A percentile compares a stretch with the other conserved stretches of the same genome.
Evolutionary conservation across 2,113 vertebrate genomes (phyloP).

Genomic region (Scartelaos histophorus): DNA sequence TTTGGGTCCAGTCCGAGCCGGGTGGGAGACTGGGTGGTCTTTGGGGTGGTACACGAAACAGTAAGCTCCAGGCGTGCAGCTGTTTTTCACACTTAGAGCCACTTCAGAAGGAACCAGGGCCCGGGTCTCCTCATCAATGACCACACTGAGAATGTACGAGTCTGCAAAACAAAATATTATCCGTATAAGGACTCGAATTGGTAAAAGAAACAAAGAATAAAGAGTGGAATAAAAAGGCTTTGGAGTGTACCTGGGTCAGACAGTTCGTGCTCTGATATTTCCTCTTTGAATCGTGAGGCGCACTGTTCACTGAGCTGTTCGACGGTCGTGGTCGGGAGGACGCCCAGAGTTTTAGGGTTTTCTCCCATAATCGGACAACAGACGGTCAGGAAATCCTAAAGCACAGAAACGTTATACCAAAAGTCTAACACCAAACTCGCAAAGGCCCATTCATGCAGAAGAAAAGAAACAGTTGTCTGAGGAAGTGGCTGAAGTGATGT

Average conservation of each 20-base stretch:
- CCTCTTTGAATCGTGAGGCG: slow-evolving; percentile 84
- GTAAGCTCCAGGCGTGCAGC: slow-evolving; percentile 82
- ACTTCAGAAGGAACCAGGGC: slow-evolving; percentile 80
- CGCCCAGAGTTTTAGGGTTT: slow-evolving; percentile 86
- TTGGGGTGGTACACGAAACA: slow-evolving; percentile 87
- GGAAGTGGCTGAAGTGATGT: too few relatives aligned
- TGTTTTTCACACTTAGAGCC: slow-evolving; percentile 85
- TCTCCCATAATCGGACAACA: slow-evolving; percentile 82
- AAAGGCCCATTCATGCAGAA: too few relatives aligned
- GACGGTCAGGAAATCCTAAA: slow-evolving; percentile 91
- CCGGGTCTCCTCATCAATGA: slow-evolving; percentile 77
- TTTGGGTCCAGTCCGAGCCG: slow-evolving; percentile 31
- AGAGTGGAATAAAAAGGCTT: neutral
- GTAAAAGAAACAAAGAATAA: too few relatives aligned
- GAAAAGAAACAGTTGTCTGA: too few relatives aligned
- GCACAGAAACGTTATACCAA: neutral
- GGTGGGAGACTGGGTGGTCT: slow-evolving; percentile 33
- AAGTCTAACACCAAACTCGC: neutral
- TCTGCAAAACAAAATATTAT: slow-evolving; percentile 34
- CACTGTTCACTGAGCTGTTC: slow-evolving; percentile 84
- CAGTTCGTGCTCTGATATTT: neutral
- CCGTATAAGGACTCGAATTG: too few relatives aligned
- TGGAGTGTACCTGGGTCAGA: neutral
- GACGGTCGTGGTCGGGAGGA: slow-evolving; percentile 77
- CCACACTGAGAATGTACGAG: slow-evolving; percentile 81